Base-by-base conservation (phyloP, 2,888 invertebrate species). In the Melangyna quadrimaculata region DNA sequence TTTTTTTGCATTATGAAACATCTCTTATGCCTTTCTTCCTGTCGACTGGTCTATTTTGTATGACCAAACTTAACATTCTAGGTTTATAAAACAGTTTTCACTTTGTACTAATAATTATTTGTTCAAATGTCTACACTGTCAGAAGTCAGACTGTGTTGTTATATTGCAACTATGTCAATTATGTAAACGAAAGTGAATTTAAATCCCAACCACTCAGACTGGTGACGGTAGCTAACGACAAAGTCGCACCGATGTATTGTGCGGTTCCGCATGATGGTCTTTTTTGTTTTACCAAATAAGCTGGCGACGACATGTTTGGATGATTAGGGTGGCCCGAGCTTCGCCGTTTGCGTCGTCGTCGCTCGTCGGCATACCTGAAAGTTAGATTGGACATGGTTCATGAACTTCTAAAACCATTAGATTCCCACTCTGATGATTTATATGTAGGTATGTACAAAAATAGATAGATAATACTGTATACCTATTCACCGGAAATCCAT, bases 251-350 rank as follows among this genome's bases (percentile, higher is more conserved):
- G 35, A 8, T 57, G 32, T 57, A 10, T n/a, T n/a, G n/a, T 29
- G 17, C 32, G 65, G 78, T 72, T 78, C 71, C 78, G 78, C 71
- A 55, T 71, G 43, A 55, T 45, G 63, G 53, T 14, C 63, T 78
- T 14, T 29, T 78, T 63, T 71, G 71, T 70, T 70, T 10, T 63
- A 43, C 1, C 10, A 32, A 27, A 51, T 51, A 27, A 24, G 8
- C 53, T 55, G 35, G 53, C 71, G 61, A 40, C 35, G 40, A 61
- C 29, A 35, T n/a, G 35, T 57, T 61, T 61, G 40, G 10, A 59
- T 59, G 59, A 59, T 59, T 35, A 24, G 12, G 24, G 67, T 59
- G 45, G 48, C 35, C 1, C 19, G 29, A n/a, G 1, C 55, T 32
- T n/a, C 40, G 40, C 14, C 14, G 14, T n/a, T n/a, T n/a, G n/a